Evolutionary conservation across 2,797 vertebrate species (phyloP), one percentile per base, ranked within the genome.

Genomic region (Xenentodon cancila): DNA sequence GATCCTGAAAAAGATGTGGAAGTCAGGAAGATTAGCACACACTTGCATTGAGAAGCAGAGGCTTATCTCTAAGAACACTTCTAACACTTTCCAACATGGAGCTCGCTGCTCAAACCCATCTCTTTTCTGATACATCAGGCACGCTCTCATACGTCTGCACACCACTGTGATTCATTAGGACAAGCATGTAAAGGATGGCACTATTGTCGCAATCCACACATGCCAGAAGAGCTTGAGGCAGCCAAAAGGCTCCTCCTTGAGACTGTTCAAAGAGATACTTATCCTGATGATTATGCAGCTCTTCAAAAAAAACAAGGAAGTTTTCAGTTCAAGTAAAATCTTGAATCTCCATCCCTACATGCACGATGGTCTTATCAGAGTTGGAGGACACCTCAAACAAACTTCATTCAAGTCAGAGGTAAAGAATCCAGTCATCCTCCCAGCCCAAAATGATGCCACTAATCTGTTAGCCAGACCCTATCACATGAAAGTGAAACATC

Each of bases 151-250:
- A 54, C 0, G 6, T 48, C 47, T 15, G 43, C 1, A 27, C 3
- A 27, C 27, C 27, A 27, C 27, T 7, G 7, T 27, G 27, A 27
- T 7, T 27, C 27, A n/a, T n/a, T n/a, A 27, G 27, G 27, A 27
- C 25, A 7, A 5, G 12, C 1, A 12, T 80, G 74, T 7, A 78
- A 61, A 61, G 53, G 71, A 18, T 82, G 77, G 79, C 74, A 80
- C 56, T 21, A 6, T 5, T 80, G 68, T 8, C 59, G 2, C 9
- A 40, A 18, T 12, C 19, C 37, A 4, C 37, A 5, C 13, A 77
- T 68, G 18, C 73, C 47, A 1, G 72, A 78, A 6, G 80, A 85
- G 13, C 48, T 59, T 2, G 7, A 5, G 25, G 40, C 60, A 16
- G 77, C 71, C 1, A 73, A 42, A 5, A 27, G 3, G 1, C 0